Percentiles rank a stretch among this genome's conserved stretches.
These are phyloP conservation scores for Nannospalax galili DNA, from an alignment of 2,113 vertebrate species.

Conservation along the genomic window DNA sequence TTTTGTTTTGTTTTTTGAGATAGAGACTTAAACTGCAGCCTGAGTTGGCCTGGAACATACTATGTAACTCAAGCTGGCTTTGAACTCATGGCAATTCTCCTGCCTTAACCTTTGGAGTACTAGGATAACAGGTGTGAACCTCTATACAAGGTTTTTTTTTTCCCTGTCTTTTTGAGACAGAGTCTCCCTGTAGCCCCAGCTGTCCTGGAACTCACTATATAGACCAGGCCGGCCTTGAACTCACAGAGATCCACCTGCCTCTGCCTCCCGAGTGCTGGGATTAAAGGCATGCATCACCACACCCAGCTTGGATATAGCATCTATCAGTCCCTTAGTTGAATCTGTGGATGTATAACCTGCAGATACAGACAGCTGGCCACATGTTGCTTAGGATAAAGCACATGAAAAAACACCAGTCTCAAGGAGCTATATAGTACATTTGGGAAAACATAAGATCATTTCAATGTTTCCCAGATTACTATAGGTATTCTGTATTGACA, in stretches of 20 bases:
- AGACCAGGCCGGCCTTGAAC: no score
- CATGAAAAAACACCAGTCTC: neutral
- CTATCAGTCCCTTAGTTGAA: neutral
- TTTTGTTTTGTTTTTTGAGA: neutral
- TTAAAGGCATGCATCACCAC: no score
- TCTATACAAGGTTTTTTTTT: no score
- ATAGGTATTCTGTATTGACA: neutral
- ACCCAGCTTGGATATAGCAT: neutral
- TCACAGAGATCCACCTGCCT: no score
- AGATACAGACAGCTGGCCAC: neutral
- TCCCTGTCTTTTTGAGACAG: neutral
- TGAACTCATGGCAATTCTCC: neutral
- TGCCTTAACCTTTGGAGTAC: neutral
- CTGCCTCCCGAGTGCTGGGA: no score
- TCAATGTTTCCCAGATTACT: neutral
- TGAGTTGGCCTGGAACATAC: neutral
- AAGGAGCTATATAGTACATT: neutral
- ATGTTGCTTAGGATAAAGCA: neutral
- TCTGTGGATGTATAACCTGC: neutral
- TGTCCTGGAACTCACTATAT: no score
- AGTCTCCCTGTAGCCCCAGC: no score
- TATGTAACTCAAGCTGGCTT: neutral
- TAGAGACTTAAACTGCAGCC: no score
- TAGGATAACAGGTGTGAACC: no score
- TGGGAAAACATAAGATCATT: slow-evolving; percentile 23